A percentile compares a stretch with the other conserved stretches of the same genome.
Conservation (phyloP, 1,140 invertebrate species). For the Drosophila watanabei region DNA sequence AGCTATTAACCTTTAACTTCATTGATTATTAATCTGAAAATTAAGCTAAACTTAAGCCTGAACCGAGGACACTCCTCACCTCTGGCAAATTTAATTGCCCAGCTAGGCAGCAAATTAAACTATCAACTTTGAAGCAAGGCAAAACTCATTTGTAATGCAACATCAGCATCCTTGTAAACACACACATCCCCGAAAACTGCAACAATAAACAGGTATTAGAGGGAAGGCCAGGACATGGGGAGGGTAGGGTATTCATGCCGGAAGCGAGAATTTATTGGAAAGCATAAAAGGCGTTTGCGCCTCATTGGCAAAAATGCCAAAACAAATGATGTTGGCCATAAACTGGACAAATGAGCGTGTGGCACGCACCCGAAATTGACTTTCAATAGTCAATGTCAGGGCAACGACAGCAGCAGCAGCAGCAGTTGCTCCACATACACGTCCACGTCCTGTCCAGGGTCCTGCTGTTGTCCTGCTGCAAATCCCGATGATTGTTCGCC, state of each 20-base stretch:
- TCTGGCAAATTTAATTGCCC: conserved; percentile 30
- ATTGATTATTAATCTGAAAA: conserved; percentile 3
- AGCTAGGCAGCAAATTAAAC: conserved; percentile 49
- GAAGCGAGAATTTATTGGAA: conserved; percentile 81
- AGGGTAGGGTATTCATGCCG: conserved; percentile 23
- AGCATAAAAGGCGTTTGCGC: conserved; percentile 74
- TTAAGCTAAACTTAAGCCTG: not conserved
- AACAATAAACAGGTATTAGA: conserved; percentile 82
- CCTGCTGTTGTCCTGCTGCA: conserved; percentile 27
- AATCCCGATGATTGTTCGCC: conserved; percentile 76
- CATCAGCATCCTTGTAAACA: conserved; percentile 44
- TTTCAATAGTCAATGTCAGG: conserved; percentile 76
- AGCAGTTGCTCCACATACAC: conserved; percentile 33
- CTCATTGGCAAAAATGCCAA: conserved; percentile 63
- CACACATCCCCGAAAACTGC: conserved; percentile 24
- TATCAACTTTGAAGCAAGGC: conserved; percentile 32
- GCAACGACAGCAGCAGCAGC: not conserved
- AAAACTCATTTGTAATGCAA: conserved; percentile 62
- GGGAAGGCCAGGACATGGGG: conserved; percentile 3
- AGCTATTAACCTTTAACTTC: not conserved
- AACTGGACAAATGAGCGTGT: conserved; percentile 83
- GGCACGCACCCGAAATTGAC: conserved; percentile 82
- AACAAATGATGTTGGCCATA: conserved; percentile 77
- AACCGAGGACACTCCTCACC: conserved; percentile 1
- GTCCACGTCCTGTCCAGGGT: conserved; percentile 7